Evolutionary conservation across 1,140 invertebrate species (phyloP).

Genomic region (Zophobas atratus): DNA sequence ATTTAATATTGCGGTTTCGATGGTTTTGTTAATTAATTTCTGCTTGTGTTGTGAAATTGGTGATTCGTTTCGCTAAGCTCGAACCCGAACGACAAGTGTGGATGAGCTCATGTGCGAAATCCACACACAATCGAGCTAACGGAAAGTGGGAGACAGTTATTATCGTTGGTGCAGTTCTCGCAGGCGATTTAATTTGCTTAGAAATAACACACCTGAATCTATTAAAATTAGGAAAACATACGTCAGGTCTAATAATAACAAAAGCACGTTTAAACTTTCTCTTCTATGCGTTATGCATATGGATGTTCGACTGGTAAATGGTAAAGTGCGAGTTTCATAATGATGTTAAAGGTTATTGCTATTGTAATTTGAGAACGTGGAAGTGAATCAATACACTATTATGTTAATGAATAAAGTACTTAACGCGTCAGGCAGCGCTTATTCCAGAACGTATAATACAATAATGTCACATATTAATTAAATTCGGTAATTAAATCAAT

Average conservation of each 20-base stretch:
- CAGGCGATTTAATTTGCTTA: conserved; percentile 14
- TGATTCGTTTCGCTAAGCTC: not conserved
- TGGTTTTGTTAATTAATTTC: not conserved
- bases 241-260: conserved; percentile 23
- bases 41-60: not conserved
- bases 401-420: conserved; percentile 33
- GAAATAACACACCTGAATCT: conserved; percentile 11
- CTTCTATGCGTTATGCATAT: conserved; percentile 19
- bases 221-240: conserved; percentile 20
- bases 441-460: conserved; percentile 59
- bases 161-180: not conserved
- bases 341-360: conserved; percentile 21
- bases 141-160: not conserved
- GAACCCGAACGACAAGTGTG: not conserved
- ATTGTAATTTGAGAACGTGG: conserved; percentile 10
- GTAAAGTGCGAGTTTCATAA: not conserved
- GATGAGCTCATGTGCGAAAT: conserved; percentile 2
- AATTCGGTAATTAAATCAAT: conserved; percentile 44
- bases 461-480: conserved; percentile 45
- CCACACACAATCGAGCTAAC: conserved; percentile 2
- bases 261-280: conserved; percentile 13
- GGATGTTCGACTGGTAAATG: conserved; percentile 21
- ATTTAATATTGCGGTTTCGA: not conserved
- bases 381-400: conserved; percentile 36
- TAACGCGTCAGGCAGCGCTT: conserved; percentile 21